Percentiles rank a stretch among this genome's conserved stretches.
These are phyloP conservation scores for Anthonomus grandis DNA, from an alignment of 1,140 invertebrate genomes.

Conservation along the genomic window DNA sequence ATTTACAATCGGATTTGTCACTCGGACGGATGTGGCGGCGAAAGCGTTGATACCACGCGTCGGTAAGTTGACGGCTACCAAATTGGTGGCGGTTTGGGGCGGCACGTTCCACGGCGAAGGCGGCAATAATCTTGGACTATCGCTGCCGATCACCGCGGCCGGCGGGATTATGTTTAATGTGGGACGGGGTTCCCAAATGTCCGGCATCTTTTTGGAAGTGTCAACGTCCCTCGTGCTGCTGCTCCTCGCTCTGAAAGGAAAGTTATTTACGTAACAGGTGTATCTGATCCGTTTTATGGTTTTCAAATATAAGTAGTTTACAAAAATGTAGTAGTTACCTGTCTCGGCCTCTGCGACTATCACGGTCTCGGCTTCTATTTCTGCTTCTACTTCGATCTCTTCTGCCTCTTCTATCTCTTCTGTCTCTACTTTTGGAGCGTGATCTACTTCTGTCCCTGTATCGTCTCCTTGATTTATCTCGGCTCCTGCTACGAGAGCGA, in stretches of 20 bases:
- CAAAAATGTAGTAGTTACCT: neutral
- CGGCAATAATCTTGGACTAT: neutral
- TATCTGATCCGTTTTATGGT: neutral
- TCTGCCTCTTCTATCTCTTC: slow-evolving; percentile 38
- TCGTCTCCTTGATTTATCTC: slow-evolving; percentile 49
- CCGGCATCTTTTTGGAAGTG: slow-evolving; percentile 8
- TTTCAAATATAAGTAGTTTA: neutral
- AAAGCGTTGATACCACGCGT: slow-evolving; percentile 17
- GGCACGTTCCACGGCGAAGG: neutral
- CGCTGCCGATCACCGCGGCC: neutral
- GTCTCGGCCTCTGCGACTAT: slow-evolving; percentile 33
- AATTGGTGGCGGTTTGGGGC: slow-evolving; percentile 18
- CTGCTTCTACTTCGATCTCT: slow-evolving; percentile 50
- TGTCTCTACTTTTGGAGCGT: slow-evolving; percentile 42
- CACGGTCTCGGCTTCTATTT: slow-evolving; percentile 48
- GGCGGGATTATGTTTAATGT: slow-evolving; percentile 15
- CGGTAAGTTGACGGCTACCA: slow-evolving; percentile 14
- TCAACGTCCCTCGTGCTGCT: slow-evolving; percentile 16
- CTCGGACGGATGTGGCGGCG: neutral
- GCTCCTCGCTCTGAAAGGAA: slow-evolving; percentile 2
- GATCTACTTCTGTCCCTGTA: slow-evolving; percentile 48
- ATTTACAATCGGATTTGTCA: neutral
- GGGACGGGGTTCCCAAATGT: neutral
- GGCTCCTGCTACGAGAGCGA: slow-evolving; percentile 41
- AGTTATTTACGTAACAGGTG: no score